These are phyloP conservation scores for Octopus sinensis DNA, from an alignment of 1,140 invertebrate genomes.

Conservation along the genomic window DNA sequence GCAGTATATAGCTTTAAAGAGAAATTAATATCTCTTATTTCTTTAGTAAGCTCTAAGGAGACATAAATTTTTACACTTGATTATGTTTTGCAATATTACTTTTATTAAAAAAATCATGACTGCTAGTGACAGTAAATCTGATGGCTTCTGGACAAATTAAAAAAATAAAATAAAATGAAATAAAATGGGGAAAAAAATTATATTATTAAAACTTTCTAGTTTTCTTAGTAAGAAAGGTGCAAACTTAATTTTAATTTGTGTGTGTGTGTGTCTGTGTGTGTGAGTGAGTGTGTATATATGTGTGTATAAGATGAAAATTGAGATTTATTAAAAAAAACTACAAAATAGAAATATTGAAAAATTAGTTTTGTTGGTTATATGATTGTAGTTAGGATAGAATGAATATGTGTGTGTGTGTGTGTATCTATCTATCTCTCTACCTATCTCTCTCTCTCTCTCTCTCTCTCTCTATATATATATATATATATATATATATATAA, in stretches of 20 bases:
- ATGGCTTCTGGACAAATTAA: too few species aligned
- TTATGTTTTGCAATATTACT: too few species aligned
- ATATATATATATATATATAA: constrained; percentile 5
- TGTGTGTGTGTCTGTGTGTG: neutral
- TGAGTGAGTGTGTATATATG: neutral
- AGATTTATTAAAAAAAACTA: neutral
- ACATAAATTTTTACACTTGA: too few species aligned
- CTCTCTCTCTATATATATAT: neutral
- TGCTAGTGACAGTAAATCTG: too few species aligned
- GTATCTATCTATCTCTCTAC: neutral
- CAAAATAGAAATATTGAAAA: neutral
- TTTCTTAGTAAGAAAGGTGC: too few species aligned
- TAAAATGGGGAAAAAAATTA: too few species aligned
- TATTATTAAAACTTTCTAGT: too few species aligned
- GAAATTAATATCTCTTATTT: too few species aligned
- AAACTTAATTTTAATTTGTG: neutral
- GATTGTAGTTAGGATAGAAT: neutral
- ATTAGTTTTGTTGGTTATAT: neutral
- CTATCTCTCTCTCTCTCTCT: neutral
- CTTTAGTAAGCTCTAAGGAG: too few species aligned
- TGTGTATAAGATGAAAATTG: neutral
- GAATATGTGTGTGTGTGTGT: neutral
- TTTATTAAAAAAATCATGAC: too few species aligned
- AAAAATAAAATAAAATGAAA: too few species aligned
- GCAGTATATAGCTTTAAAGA: too few species aligned